A percentile compares a stretch with the other conserved stretches of the same genome.
Conservation (phyloP, 2,797 vertebrate species). For the Prionace glauca region DNA sequence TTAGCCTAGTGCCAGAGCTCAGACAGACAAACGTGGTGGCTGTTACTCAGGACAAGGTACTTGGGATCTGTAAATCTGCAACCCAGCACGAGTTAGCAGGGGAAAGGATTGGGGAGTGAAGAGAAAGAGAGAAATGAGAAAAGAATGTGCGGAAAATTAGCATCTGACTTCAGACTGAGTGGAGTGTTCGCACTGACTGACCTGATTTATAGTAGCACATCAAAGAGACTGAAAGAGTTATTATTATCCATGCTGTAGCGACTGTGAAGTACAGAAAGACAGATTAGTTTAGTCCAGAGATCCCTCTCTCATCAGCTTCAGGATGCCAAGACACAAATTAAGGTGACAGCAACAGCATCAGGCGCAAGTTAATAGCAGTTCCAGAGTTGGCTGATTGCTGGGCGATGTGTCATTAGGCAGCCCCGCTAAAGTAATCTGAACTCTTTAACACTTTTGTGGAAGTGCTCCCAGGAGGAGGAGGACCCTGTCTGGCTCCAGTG, state of each 20-base stretch:
- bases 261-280: background rate
- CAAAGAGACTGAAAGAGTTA: background rate
- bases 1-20: background rate
- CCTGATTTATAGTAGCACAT: background rate
- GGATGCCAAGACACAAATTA: background rate
- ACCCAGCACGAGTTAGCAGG: background rate
- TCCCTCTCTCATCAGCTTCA: background rate
- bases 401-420: conserved; percentile 42
- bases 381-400: conserved; percentile 41
- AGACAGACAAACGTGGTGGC: background rate
- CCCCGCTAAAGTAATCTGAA: conserved; percentile 45
- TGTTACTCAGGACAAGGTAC: background rate
- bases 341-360: background rate
- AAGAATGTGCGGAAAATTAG: background rate
- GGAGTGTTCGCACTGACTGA: background rate
- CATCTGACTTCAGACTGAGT: background rate
- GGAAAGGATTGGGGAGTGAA: background rate
- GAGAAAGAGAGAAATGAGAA: background rate
- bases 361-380: conserved; percentile 40
- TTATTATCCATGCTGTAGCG: background rate
- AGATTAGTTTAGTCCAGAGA: background rate
- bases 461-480: background rate
- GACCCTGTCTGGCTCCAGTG: background rate
- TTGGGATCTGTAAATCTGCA: background rate
- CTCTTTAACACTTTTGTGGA: conserved; percentile 36